Base-by-base conservation (phyloP, 37 sponge, comb jelly and placozoan genomes). In the Ianthella basta region DNA sequence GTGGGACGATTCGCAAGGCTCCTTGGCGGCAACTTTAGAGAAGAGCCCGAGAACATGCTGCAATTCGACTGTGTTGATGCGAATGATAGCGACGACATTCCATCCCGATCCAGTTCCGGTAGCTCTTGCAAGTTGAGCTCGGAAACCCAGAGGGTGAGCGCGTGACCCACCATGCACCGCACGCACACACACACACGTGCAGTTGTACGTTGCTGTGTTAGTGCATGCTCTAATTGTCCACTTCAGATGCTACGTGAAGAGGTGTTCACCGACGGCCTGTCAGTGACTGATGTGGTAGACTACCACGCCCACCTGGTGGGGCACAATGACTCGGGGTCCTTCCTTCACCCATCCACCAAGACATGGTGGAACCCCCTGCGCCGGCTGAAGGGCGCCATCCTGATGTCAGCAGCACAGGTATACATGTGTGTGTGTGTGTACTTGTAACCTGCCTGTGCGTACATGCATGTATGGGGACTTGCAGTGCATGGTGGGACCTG, bases 251-350 rank as follows among this genome's bases (percentile, higher is more conserved):
- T 92, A 0, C 55, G 56, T 23, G 73, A 84, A 54, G 75, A 81
- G 55, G 67, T 87, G 19, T 93, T 93, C 60, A 56, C 18, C 27
- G 39, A 82, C 37, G 93, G 86, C 30, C 40, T 92, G 59, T 89
- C 88, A 59, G 89, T 91, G 0, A 25, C 35, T 37, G 91, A 92
- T 37, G 63, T 93, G 16, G 89, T 96, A 30, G 96, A 96, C 85
- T 96, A 96, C 65, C 96, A 96, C 78, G 87, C 87, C 16, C 96
- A 96, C 78, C 36, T 96, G 24, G 88, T 96, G 0, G 96, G 96
- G 16, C 94, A 95, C 63, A 90, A 88, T 18, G 92, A 91, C 65
- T 55, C 82, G 15, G 95, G 92, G 0, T 90, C 94, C 20, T 69
- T 38, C 84, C 27, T 94, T 27, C 91, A 94, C 60, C 67, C 83